Evolutionary conservation across 2,888 invertebrate genomes (phyloP).

Genomic region (Idaea dimidiata): DNA sequence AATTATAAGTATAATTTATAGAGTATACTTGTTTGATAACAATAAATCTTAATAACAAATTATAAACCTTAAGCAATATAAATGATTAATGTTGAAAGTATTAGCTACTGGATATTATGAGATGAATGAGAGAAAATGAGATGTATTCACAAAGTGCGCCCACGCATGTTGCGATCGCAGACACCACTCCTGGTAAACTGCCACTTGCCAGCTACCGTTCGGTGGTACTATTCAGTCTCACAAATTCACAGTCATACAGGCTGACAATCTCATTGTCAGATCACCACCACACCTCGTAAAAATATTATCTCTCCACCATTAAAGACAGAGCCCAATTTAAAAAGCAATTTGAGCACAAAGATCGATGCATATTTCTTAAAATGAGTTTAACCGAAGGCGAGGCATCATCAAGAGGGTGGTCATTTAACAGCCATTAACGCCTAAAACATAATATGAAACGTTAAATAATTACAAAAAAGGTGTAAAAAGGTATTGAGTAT

Average conservation of each 20-base stretch:
- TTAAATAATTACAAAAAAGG: constrained; percentile 75
- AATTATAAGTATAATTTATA: no score
- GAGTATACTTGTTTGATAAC: neutral
- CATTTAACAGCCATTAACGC: constrained; percentile 72
- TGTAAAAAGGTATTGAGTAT: constrained; percentile 67
- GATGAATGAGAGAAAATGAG: constrained; percentile 69
- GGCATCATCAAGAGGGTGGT: constrained; percentile 62
- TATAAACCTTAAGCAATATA: constrained; percentile 27
- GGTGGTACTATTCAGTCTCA: constrained; percentile 27
- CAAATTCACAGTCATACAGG: constrained; percentile 27
- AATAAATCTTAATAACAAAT: constrained; percentile 10
- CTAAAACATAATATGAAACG: constrained; percentile 68
- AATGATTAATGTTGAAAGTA: constrained; percentile 61
- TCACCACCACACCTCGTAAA: constrained; percentile 30
- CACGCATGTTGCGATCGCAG: constrained; percentile 51
- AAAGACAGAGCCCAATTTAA: constrained; percentile 45
- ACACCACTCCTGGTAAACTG: constrained; percentile 50
- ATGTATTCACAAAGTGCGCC: constrained; percentile 63
- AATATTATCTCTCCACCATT: constrained; percentile 40
- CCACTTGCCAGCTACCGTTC: constrained; percentile 58
- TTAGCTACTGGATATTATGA: constrained; percentile 58
- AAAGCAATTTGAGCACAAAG: constrained; percentile 49
- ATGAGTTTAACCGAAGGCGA: constrained; percentile 46
- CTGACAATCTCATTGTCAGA: constrained; percentile 29
- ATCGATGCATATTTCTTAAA: constrained; percentile 45